Evolutionary conservation across 2,888 invertebrate species (phyloP).

Genomic region (Proisotoma minuta): DNA sequence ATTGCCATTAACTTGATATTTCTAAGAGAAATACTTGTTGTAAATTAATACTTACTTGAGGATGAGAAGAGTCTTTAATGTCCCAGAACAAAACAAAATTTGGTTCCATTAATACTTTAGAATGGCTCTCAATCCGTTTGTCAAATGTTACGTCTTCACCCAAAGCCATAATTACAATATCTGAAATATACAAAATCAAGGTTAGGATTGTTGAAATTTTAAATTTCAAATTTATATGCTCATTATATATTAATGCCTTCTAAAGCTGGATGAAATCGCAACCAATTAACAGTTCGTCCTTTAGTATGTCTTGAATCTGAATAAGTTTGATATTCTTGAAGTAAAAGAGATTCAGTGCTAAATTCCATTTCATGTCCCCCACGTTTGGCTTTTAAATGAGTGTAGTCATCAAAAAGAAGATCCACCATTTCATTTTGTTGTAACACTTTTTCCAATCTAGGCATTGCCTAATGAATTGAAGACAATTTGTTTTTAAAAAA

Average conservation of each 20-base stretch:
- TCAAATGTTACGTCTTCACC: slow-evolving; percentile 44
- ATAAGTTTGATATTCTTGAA: slow-evolving; percentile 44
- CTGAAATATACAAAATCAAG: slow-evolving; percentile 19
- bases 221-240: too few species aligned
- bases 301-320: slow-evolving; percentile 40
- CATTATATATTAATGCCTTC: too few species aligned
- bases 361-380: slow-evolving; percentile 45
- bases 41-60: slow-evolving; percentile 26
- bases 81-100: slow-evolving; percentile 46
- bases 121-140: slow-evolving; percentile 40
- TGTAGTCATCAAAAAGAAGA: slow-evolving; percentile 38
- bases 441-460: slow-evolving; percentile 31
- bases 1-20: neutral
- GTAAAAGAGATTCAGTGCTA: slow-evolving; percentile 38
- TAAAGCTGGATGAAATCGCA: slow-evolving; percentile 44
- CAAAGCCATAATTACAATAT: slow-evolving; percentile 42
- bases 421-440: slow-evolving; percentile 46
- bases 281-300: slow-evolving; percentile 37
- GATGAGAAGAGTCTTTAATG: slow-evolving; percentile 41
- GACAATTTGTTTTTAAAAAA: neutral
- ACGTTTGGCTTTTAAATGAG: slow-evolving; percentile 34
- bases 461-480: neutral
- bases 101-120: slow-evolving; percentile 41
- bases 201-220: too few species aligned
- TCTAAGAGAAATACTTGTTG: neutral